A percentile compares a stretch with the other conserved stretches of the same genome.
Evolutionary conservation across 1,140 invertebrate species (phyloP).

Genomic region (Oedothorax gibbosus): DNA sequence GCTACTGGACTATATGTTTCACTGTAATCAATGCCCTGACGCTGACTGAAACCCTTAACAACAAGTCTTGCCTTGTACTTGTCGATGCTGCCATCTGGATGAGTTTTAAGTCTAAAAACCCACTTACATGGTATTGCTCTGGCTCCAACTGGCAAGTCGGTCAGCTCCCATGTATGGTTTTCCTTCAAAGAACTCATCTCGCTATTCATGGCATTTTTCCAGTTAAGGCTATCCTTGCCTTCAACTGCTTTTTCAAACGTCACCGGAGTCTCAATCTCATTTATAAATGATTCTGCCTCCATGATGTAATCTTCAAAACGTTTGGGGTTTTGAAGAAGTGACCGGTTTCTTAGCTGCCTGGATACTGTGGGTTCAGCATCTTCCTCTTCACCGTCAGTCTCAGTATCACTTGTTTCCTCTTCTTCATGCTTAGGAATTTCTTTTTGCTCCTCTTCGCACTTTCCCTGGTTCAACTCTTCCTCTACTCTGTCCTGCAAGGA

Average conservation of each 20-base stretch:
- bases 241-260: neutral
- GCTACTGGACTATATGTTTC: no score
- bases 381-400: neutral
- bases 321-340: neutral
- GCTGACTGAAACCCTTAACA: no score
- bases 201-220: no score
- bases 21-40: no score
- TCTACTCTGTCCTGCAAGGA: neutral
- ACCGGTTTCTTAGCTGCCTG: neutral
- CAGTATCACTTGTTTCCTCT: neutral
- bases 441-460: neutral
- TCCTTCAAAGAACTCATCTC: no score
- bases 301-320: constrained; percentile 27
- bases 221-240: neutral
- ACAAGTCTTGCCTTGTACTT: no score
- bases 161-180: no score
- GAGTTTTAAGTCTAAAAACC: no score
- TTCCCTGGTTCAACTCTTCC: neutral
- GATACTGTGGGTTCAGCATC: neutral
- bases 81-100: no score
- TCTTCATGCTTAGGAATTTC: neutral
- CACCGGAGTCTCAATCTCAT: neutral
- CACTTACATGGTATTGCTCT: no score
- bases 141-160: no score
- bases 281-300: neutral